These are phyloP conservation scores for Enteromius treurensis DNA, from an alignment of 2,797 vertebrate genomes.

Conservation along the genomic window DNA sequence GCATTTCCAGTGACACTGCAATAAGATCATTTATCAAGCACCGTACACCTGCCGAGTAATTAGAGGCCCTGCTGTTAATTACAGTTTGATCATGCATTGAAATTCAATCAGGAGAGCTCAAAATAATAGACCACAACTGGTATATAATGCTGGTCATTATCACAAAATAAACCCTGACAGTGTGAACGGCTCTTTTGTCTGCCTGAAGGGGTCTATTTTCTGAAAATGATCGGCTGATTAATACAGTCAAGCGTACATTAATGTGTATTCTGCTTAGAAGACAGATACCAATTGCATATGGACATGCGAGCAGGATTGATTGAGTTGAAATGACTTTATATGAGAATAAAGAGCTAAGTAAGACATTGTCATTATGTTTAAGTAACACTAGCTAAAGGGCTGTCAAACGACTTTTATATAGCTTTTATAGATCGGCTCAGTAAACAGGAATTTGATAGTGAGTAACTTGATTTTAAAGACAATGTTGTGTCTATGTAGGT, in stretches of 20 bases:
- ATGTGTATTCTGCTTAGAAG: background rate
- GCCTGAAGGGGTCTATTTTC: background rate
- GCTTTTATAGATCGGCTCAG: background rate
- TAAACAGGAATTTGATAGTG: background rate
- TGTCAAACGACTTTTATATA: background rate
- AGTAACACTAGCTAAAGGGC: background rate
- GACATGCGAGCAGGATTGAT: background rate
- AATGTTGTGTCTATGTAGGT: background rate
- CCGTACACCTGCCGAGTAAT: background rate
- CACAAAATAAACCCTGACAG: slow-evolving; percentile 18
- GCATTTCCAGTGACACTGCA: slow-evolving; percentile 1
- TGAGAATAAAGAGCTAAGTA: background rate
- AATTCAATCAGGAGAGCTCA: slow-evolving; percentile 19
- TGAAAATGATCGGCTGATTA: background rate
- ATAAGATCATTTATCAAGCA: slow-evolving; percentile 29
- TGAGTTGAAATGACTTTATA: background rate
- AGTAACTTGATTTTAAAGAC: background rate
- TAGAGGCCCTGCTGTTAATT: slow-evolving; percentile 30
- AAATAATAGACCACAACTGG: slow-evolving; percentile 24
- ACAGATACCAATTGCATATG: background rate
- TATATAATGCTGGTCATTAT: slow-evolving; percentile 10
- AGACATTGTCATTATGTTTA: background rate
- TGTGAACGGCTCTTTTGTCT: background rate
- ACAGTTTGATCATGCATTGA: slow-evolving; percentile 23
- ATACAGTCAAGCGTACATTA: background rate